phyloP scores from a whole-genome alignment of 2,888 invertebrate species.

The Drosophila putrida region DNA sequence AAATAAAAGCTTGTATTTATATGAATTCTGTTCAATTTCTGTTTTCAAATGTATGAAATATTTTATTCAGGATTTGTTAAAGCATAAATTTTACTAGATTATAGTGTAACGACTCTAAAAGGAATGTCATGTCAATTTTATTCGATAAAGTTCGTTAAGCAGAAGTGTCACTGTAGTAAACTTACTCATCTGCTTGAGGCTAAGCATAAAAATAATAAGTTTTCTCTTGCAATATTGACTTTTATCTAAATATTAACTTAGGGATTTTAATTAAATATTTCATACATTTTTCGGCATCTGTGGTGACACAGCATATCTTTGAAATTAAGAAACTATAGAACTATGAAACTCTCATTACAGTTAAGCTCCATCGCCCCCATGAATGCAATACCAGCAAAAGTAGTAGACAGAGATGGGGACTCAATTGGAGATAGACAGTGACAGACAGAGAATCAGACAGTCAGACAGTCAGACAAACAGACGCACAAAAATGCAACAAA shows the following conservation, averaged over 20 bases:
- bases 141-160: not conserved
- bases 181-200: not conserved
- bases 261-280: constrained; percentile 36
- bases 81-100: no score
- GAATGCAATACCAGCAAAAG: constrained; percentile 38
- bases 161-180: no score
- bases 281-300: constrained; percentile 11
- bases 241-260: constrained; percentile 19
- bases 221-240: constrained; percentile 15
- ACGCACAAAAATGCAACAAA: constrained; percentile 65
- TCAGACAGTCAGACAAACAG: constrained; percentile 3
- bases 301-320: not conserved
- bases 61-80: no score
- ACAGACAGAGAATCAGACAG: constrained; percentile 4
- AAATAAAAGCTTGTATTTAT: no score
- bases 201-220: not conserved
- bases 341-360: constrained; percentile 1
- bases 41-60: no score
- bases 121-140: not conserved
- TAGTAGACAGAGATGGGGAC: constrained; percentile 36
- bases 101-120: no score
- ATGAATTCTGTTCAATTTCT: no score
- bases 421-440: not conserved
- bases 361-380: constrained; percentile 5
- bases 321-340: constrained; percentile 1